A percentile compares a stretch with the other conserved stretches of the same genome.
These are phyloP conservation scores for Capromys pilorides DNA, from an alignment of 2,797 vertebrate genomes.

Conservation along the genomic window DNA sequence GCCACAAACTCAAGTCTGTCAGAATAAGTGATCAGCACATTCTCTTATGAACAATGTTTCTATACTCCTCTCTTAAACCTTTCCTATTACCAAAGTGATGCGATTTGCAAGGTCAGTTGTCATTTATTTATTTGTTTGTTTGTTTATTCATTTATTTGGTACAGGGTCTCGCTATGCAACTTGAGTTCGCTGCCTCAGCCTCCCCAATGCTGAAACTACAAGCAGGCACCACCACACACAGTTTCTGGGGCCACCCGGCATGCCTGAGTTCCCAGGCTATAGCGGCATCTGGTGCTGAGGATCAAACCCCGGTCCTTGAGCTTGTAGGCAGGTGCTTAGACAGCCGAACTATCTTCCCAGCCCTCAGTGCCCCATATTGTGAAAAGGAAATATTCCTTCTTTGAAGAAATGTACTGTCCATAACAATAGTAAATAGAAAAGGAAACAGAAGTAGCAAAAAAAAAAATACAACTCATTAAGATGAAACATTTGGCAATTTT, in stretches of 20 bases:
- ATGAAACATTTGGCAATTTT: slow-evolving; percentile 19
- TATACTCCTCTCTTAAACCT: background rate
- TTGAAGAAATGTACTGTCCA: background rate
- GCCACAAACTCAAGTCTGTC: background rate
- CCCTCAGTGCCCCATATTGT: background rate
- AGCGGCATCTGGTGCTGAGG: too few relatives aligned
- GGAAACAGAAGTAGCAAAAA: background rate
- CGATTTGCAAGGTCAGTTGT: background rate
- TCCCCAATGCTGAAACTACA: too few relatives aligned
- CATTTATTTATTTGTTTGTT: too few relatives aligned
- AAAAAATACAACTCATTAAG: background rate
- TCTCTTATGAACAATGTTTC: background rate
- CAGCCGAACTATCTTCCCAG: too few relatives aligned
- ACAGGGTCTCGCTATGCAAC: too few relatives aligned
- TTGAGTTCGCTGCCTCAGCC: too few relatives aligned
- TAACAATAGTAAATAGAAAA: background rate
- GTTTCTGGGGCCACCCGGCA: too few relatives aligned
- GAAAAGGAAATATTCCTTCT: background rate
- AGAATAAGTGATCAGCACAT: background rate
- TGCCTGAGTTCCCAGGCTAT: too few relatives aligned
- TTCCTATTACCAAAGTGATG: background rate
- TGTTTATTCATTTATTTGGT: too few relatives aligned
- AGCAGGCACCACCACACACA: too few relatives aligned
- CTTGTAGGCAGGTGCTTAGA: too few relatives aligned
- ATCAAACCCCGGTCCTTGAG: too few relatives aligned